Evolutionary conservation across 2,888 invertebrate genomes (phyloP).

Genomic region (Nesidiocoris tenuis): DNA sequence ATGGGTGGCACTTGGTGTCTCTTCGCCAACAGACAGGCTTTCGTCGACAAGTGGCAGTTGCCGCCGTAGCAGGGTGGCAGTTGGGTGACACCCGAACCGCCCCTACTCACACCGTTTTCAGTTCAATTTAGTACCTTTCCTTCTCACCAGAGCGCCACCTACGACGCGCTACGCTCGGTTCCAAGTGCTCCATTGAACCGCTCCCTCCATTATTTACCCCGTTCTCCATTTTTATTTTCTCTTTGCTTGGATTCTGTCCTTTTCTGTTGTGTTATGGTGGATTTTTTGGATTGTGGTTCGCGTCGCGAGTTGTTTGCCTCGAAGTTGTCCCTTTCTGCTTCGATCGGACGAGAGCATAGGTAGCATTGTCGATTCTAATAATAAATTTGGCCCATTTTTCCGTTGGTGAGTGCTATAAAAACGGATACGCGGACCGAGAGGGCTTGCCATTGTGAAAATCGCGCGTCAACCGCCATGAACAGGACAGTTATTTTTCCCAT

Average conservation of each 20-base stretch:
- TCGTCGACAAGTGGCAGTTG: no score
- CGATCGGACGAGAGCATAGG: no score
- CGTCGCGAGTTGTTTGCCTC: slow-evolving; percentile 1
- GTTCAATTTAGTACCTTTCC: no score
- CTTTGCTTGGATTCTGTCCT: background rate
- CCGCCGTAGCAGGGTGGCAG: no score
- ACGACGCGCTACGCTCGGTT: no score
- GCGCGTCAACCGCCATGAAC: slow-evolving; percentile 16
- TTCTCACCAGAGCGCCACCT: no score
- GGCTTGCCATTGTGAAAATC: background rate
- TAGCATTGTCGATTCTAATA: slow-evolving; percentile 26
- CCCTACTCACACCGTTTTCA: no score
- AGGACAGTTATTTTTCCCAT: slow-evolving; percentile 32
- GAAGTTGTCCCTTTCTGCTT: background rate
- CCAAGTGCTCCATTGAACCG: no score
- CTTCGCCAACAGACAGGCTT: no score
- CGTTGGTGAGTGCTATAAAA: background rate
- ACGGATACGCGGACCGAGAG: background rate
- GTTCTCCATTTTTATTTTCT: background rate
- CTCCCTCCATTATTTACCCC: no score
- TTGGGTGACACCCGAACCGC: no score
- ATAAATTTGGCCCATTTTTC: slow-evolving; percentile 32
- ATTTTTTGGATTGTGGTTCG: background rate
- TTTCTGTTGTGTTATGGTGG: background rate
- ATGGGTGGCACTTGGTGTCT: no score